Evolutionary conservation across 2,113 vertebrate species (phyloP).

Genomic region (Bubo blakistoni): DNA sequence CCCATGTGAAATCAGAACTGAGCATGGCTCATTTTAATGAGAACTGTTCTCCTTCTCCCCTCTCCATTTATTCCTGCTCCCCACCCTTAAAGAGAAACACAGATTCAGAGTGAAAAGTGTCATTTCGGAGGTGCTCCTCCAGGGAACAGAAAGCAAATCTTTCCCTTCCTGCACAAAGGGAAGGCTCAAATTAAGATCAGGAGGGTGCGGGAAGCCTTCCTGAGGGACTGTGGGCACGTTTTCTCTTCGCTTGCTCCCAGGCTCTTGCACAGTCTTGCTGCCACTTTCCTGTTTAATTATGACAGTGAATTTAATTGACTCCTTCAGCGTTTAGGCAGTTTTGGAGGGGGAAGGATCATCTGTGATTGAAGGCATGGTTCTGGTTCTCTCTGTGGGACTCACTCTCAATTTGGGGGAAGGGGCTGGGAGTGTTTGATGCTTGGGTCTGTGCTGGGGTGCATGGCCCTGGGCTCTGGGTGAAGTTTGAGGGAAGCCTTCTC

Average conservation of each 20-base stretch:
- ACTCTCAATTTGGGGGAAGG: neutral
- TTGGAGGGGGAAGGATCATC: neutral
- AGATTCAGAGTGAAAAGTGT: neutral
- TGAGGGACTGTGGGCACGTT: neutral
- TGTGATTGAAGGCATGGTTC: neutral
- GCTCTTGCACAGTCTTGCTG: neutral
- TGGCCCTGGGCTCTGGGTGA: neutral
- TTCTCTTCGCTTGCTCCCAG: neutral
- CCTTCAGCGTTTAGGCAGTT: neutral
- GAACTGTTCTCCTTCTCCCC: rapidly evolving
- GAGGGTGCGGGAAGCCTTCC: neutral
- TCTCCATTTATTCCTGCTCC: neutral
- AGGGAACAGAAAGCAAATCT: neutral
- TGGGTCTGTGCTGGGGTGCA: neutral
- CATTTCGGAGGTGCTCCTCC: neutral
- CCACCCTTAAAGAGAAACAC: neutral
- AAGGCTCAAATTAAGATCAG: neutral
- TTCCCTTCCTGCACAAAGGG: neutral
- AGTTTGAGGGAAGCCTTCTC: neutral
- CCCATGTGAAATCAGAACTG: neutral
- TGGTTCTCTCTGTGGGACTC: neutral
- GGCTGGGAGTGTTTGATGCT: neutral
- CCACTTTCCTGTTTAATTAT: constrained; percentile 16
- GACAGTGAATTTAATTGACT: constrained; percentile 11
- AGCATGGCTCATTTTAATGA: neutral